phyloP scores from a whole-genome alignment of 2,888 invertebrate species.

The Acleris holmiana region DNA sequence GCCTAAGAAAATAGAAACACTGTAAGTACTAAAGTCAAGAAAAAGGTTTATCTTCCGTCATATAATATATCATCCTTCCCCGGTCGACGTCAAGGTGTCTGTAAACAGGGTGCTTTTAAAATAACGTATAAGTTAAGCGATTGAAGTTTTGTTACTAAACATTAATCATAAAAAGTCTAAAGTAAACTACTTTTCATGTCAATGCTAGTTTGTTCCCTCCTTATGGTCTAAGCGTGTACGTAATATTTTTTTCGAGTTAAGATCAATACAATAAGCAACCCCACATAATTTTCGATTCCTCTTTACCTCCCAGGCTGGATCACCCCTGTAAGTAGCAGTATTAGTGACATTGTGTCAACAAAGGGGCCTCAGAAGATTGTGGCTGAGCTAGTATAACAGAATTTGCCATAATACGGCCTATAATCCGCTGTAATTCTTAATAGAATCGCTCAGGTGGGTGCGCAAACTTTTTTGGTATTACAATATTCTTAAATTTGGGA shows the following conservation, averaged over 20 bases:
- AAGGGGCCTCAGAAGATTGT: conserved; percentile 20
- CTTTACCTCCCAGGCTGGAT: conserved; percentile 1
- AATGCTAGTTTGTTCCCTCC: neutral
- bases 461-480: conserved; percentile 66
- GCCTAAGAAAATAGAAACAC: too few species aligned
- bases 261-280: neutral
- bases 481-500: conserved; percentile 55
- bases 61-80: too few species aligned
- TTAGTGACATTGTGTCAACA: conserved; percentile 14
- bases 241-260: neutral
- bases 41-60: too few species aligned
- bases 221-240: neutral
- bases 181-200: too few species aligned
- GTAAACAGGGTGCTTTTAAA: too few species aligned
- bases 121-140: too few species aligned
- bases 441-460: conserved; percentile 78
- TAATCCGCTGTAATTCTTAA: conserved; percentile 76
- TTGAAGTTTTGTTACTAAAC: too few species aligned
- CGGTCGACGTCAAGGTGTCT: too few species aligned
- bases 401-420: conserved; percentile 31
- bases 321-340: conserved; percentile 4
- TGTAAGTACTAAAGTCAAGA: too few species aligned
- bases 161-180: too few species aligned
- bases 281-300: neutral
- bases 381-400: conserved; percentile 32